Evolutionary conservation across 2,888 invertebrate species (phyloP).

Genomic region (Xiphydria camelus): DNA sequence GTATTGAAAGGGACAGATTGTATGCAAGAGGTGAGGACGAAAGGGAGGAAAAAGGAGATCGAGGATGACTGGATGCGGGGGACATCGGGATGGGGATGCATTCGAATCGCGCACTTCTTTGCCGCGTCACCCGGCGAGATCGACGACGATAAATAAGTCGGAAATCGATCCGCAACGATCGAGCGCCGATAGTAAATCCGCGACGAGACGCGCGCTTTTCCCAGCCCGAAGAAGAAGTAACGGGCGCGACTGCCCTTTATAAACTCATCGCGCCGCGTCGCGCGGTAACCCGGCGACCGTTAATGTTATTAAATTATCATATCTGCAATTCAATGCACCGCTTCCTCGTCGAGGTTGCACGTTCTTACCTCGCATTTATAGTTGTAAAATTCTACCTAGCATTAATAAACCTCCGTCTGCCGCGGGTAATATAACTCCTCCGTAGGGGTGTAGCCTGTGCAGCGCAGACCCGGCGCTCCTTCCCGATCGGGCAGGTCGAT

Average conservation of each 20-base stretch:
- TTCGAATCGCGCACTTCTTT: too few relatives aligned
- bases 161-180: too few relatives aligned
- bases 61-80: too few relatives aligned
- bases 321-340: conserved; percentile 20
- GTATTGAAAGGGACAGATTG: too few relatives aligned
- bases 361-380: conserved; percentile 26
- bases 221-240: background rate
- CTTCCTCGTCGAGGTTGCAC: conserved; percentile 29
- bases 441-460: conserved; percentile 1
- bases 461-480: background rate
- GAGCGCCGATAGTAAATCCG: too few relatives aligned
- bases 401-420: background rate
- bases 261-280: background rate
- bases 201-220: too few relatives aligned
- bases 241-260: background rate
- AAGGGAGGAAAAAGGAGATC: too few relatives aligned
- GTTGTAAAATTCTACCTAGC: conserved; percentile 3
- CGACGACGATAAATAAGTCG: too few relatives aligned
- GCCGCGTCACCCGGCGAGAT: too few relatives aligned
- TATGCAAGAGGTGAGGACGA: too few relatives aligned
- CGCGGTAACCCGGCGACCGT: conserved; percentile 1
- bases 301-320: conserved; percentile 16
- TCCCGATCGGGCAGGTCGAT: background rate
- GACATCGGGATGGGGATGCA: too few relatives aligned
- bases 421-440: conserved; percentile 3